Conservation (phyloP, 2,888 invertebrate species). For the Andrena marginata region DNA sequence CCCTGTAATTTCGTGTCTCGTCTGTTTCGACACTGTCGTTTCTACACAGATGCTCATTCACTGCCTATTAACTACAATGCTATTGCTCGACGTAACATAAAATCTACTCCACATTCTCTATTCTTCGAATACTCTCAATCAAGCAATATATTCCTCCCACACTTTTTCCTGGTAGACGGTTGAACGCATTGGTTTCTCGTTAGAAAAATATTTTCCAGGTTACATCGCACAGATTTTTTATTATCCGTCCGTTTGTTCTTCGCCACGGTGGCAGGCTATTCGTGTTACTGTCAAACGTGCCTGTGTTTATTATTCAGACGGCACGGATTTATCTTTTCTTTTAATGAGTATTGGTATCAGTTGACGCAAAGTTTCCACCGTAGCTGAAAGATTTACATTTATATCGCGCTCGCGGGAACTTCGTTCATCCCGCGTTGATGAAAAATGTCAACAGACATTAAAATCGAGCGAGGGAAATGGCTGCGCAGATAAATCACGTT, state of each 20-base stretch:
- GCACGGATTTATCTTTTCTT: not conserved
- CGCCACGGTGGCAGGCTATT: not conserved
- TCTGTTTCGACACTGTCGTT: not conserved
- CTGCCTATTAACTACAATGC: conserved; percentile 22
- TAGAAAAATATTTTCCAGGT: too few species aligned
- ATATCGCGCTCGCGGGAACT: conserved; percentile 6
- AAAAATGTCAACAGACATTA: conserved; percentile 40
- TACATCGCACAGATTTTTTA: too few species aligned
- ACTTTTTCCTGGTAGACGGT: too few species aligned
- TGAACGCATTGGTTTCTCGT: too few species aligned
- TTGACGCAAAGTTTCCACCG: not conserved
- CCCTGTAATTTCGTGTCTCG: not conserved
- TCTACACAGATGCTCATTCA: not conserved
- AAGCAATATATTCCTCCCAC: too few species aligned
- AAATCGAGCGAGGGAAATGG: conserved; percentile 5
- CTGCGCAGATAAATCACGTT: conserved; percentile 21
- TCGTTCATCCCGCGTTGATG: conserved; percentile 32
- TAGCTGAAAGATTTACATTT: conserved; percentile 12
- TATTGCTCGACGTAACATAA: not conserved
- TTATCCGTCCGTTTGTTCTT: not conserved
- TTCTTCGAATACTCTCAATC: too few species aligned
- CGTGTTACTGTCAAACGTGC: not conserved
- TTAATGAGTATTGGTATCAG: conserved; percentile 4
- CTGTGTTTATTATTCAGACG: not conserved
- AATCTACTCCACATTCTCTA: too few species aligned